Base-by-base conservation (phyloP, 2,888 invertebrate species). In the Tetramorium bicarinatum region DNA sequence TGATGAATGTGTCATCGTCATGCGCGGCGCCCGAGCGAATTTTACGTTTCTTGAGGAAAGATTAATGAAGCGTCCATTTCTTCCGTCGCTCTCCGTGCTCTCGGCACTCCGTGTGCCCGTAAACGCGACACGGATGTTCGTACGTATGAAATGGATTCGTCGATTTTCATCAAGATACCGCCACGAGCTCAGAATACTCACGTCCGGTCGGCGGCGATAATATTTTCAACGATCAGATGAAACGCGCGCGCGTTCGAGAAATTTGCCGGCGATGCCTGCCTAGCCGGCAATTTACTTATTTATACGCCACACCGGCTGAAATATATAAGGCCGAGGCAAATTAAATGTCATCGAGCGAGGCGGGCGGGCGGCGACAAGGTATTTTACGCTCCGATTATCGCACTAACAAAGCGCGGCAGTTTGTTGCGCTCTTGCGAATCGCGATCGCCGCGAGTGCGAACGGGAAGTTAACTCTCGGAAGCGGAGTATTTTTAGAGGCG, bases 1-100 rank as follows among this genome's bases (percentile, higher is more conserved):
- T 47, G 79, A 79, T 69, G 47, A 59, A 69, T 56, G 56, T 80
- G 79, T 80, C 79, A 59, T 79, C 77, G 56, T 47, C n/a, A 6
- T 41, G 25, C 29, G 9, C 56, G 15, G 29, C 29, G 3, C 3
- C 41, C 41, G n/a, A 44, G 18, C 8, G 18, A 34, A 69, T 80
- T 49, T 80, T 47, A 59, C 3, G 25, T 66, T 15, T 64, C 9
- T 1, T 6, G 52, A 38, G 21, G 38, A 38, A 71, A 80, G 79
- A 80, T 69, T 80, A 38, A 80, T 49, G 71, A 69, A 34, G 47
- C 41, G n/a, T 38, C n/a, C 13, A 13, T 11, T n/a, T 47, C 44
- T 69, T 21, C 29, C 25, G 11, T 38, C 15, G 18, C 47, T 44
- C 44, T 44, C 2, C 25, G 34, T 38, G 25, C 29, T 54, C 67